phyloP scores from a whole-genome alignment of 2,888 invertebrate genomes.

The Tachina fera region DNA sequence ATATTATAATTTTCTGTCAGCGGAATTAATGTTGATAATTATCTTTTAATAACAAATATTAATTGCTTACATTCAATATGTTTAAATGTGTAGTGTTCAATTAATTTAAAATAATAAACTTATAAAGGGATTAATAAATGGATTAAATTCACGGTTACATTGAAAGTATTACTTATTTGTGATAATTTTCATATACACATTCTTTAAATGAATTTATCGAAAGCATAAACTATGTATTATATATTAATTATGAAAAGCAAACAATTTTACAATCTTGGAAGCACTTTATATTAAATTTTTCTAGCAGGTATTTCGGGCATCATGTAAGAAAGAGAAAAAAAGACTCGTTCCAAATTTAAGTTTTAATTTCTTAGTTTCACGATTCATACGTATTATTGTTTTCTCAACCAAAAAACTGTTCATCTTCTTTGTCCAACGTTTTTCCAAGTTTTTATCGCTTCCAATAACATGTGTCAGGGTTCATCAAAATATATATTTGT shows the following conservation, averaged over 20 bases:
- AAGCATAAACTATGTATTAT: not conserved
- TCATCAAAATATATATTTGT: too few relatives aligned
- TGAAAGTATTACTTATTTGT: not conserved
- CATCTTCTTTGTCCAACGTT: too few relatives aligned
- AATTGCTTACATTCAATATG: conserved; percentile 5
- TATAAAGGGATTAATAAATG: conserved; percentile 5
- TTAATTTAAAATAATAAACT: conserved; percentile 27
- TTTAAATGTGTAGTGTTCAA: not conserved
- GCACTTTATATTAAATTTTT: too few relatives aligned
- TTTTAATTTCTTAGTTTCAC: too few relatives aligned
- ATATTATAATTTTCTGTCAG: not conserved
- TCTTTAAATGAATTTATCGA: not conserved
- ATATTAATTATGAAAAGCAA: not conserved
- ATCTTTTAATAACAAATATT: conserved; percentile 6
- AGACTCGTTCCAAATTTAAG: too few relatives aligned
- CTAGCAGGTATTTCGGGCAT: too few relatives aligned
- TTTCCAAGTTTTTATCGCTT: too few relatives aligned
- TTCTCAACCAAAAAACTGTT: too few relatives aligned
- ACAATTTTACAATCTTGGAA: not conserved
- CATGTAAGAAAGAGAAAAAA: too few relatives aligned
- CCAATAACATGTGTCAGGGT: too few relatives aligned
- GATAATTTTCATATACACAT: not conserved
- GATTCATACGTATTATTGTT: too few relatives aligned
- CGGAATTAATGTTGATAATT: conserved; percentile 10
- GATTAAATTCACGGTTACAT: conserved; percentile 1